Base-by-base conservation (phyloP, 2,113 vertebrate species). In the Zosterops borbonicus region DNA sequence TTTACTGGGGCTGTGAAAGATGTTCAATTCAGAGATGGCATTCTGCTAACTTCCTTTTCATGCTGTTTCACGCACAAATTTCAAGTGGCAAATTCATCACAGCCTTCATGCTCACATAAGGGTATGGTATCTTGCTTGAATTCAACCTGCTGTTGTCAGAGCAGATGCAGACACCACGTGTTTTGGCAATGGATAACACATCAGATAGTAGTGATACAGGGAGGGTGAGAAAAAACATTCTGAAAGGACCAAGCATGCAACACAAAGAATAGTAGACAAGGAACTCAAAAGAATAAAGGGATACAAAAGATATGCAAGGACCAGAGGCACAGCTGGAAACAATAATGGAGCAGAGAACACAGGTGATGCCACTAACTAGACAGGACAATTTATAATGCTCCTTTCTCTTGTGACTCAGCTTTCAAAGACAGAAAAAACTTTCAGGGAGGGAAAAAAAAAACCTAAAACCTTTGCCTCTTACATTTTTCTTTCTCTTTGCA, bases 141-240 rank as follows among this genome's bases (percentile, higher is more conserved):
- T 94, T 93, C 95, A 96, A 92, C 91, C 81, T 95, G 86, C 95
- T 93, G 90, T 49, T 95, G 71, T 90, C 92, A 95, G 83, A 96
- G 90, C 94, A 95, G 94, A 95, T 89, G 94, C 92, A 94, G 91
- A 83, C 75, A 93, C 86, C 95, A 92, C 68, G 71, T 60, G 83
- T 81, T 95, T 90, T 89, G 92, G 92, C 94, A 96, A 39, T 33
- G 76, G 94, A 60, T 91, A 95, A 91, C 84, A 89, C 71, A 95
- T 93, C 94, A 79, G 78, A 94, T 62, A 96, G 84, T n/a, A 91
- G 85, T 22, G 65, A 93, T 88, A 93, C 21, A 37, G 50, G n/a
- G 50, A 93, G 78, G 78, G 80, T 68, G 58, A 97, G 88, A 92
- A 90, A 96, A 96, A 64, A 76, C 62, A 74, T 91, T 90, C 92